phyloP scores from a whole-genome alignment of 2,888 invertebrate species.

The Cheilosia urbana region DNA sequence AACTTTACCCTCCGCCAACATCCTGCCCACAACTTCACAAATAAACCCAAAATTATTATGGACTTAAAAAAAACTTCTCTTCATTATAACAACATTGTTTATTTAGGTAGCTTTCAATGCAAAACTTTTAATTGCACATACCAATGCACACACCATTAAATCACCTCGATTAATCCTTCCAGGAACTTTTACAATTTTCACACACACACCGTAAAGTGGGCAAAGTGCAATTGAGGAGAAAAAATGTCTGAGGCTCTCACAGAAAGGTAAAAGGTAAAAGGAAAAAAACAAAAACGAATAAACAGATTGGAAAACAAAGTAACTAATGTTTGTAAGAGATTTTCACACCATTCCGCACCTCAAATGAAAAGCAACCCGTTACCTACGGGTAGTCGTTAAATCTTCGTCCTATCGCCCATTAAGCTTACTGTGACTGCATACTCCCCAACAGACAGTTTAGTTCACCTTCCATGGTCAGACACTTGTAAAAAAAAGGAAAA shows the following conservation, averaged over 20 bases:
- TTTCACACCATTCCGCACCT: conserved; percentile 45
- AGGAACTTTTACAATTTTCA: not conserved
- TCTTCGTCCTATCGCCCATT: conserved; percentile 62
- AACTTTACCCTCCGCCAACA: not conserved
- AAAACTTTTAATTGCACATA: conserved; percentile 73
- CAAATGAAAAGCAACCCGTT: conserved; percentile 7
- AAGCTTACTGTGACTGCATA: conserved; percentile 22
- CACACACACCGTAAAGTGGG: conserved; percentile 7
- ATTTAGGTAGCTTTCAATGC: conserved; percentile 38
- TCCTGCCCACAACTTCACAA: conserved; percentile 36
- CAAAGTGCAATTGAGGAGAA: not conserved
- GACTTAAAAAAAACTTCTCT: not conserved
- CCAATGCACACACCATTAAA: conserved; percentile 66
- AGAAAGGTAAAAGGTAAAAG: not conserved
- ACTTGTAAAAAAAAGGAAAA: conserved; percentile 8
- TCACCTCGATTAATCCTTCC: conserved; percentile 64
- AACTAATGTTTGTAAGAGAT: conserved; percentile 48
- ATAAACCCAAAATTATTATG: not conserved
- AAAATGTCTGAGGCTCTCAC: not conserved
- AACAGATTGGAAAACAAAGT: conserved; percentile 66
- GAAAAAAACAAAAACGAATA: conserved; percentile 21
- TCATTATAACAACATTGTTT: conserved; percentile 63
- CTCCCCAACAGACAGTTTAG: conserved; percentile 38
- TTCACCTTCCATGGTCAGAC: conserved; percentile 28
- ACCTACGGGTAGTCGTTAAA: conserved; percentile 51